These are phyloP conservation scores for Callithrix jacchus DNA, from an alignment of 2,113 vertebrate species.

Conservation along the genomic window DNA sequence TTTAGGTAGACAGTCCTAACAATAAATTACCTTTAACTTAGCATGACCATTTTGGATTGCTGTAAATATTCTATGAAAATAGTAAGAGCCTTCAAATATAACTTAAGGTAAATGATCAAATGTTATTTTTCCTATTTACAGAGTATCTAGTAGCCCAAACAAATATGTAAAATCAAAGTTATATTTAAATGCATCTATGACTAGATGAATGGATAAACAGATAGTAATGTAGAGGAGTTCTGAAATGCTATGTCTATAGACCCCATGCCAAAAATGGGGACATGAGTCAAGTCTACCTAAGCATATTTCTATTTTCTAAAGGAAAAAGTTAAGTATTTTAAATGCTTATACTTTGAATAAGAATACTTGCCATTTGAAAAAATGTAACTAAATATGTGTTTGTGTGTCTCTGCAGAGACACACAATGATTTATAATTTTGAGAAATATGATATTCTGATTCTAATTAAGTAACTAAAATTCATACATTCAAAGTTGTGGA, in stretches of 20 bases:
- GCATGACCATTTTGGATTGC: neutral
- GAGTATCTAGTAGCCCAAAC: neutral
- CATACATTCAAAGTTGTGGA: neutral
- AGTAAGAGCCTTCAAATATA: neutral
- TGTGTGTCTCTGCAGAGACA: neutral
- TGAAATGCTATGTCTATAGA: neutral
- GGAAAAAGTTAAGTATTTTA: neutral
- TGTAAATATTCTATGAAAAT: neutral
- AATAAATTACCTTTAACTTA: neutral
- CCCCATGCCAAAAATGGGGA: neutral
- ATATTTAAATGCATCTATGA: neutral
- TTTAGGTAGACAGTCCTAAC: neutral
- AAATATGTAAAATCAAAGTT: neutral
- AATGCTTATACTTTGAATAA: neutral
- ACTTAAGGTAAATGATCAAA: neutral
- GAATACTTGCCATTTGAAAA: neutral
- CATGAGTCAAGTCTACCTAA: neutral
- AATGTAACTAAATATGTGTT: neutral
- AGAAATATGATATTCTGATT: neutral
- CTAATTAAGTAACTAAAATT: neutral
- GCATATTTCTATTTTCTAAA: conserved; percentile 12
- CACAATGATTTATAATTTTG: neutral
- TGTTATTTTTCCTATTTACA: neutral
- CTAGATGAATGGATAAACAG: neutral
- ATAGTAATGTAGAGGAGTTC: neutral